Conservation (phyloP, 2,113 vertebrate species). For the Lycocorax pyrrhopterus region DNA sequence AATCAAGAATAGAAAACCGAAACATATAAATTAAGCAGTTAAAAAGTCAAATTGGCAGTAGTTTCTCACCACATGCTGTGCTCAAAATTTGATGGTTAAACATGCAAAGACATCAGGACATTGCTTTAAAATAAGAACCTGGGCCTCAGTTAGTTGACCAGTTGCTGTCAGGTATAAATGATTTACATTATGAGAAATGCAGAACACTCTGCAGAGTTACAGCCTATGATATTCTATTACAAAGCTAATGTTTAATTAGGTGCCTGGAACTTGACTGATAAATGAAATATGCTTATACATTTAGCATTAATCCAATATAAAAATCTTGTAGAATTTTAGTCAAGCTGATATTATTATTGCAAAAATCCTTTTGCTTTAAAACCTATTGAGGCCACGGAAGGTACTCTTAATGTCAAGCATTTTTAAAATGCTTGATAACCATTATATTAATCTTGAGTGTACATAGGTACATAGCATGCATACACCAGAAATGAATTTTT, state of each 20-base stretch:
- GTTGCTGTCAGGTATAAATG: not conserved
- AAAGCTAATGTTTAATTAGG: not conserved
- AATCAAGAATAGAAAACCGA: not conserved
- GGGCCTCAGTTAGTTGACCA: fast-evolving
- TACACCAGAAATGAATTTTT: not conserved
- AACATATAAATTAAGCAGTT: not conserved
- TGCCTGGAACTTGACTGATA: not conserved
- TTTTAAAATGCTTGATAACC: not conserved
- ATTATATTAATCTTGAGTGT: not conserved
- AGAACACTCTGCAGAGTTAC: fast-evolving
- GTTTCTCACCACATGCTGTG: not conserved
- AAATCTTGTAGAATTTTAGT: not conserved
- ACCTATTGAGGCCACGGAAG: not conserved
- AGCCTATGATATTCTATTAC: not conserved
- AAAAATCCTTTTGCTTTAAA: not conserved
- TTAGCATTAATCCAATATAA: not conserved
- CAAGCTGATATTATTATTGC: not conserved
- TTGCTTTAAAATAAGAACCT: not conserved
- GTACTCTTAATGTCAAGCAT: not conserved
- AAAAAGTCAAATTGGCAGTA: not conserved
- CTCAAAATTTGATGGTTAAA: not conserved
- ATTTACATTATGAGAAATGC: not conserved
- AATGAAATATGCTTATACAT: not conserved
- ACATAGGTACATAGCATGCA: no score
- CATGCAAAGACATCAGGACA: not conserved